Percentiles rank a stretch among this genome's conserved stretches.
Evolutionary conservation across 2,888 invertebrate species (phyloP).

Genomic region (Cheilosia soror): DNA sequence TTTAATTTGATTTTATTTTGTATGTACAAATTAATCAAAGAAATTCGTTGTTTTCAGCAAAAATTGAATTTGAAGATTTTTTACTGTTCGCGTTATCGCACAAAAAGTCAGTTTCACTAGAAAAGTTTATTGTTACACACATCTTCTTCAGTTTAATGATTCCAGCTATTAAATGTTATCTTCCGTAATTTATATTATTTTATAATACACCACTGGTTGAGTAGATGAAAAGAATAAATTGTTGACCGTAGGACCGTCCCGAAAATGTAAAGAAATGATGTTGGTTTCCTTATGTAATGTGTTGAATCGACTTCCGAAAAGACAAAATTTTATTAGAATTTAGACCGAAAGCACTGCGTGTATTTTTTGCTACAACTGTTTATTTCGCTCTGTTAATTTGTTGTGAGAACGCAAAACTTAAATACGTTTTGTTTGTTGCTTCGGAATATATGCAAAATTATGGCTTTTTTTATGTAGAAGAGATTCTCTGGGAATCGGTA

Average conservation of each 20-base stretch:
- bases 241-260: constrained; percentile 18
- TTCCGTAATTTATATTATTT: background rate
- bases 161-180: constrained; percentile 21
- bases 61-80: constrained; percentile 66
- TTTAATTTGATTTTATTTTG: background rate
- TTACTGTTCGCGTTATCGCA: constrained; percentile 58
- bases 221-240: constrained; percentile 11
- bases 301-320: constrained; percentile 11
- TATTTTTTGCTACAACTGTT: constrained; percentile 42
- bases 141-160: constrained; percentile 56
- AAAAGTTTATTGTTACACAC: constrained; percentile 64
- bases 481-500: constrained; percentile 38
- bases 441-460: constrained; percentile 16
- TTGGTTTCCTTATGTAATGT: constrained; percentile 44
- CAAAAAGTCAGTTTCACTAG: constrained; percentile 61
- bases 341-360: constrained; percentile 31
- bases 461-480: constrained; percentile 34
- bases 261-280: background rate
- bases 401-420: constrained; percentile 28
- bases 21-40: constrained; percentile 68
- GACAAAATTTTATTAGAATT: constrained; percentile 1
- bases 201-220: constrained; percentile 22
- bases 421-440: constrained; percentile 41
- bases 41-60: constrained; percentile 72
- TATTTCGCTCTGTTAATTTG: constrained; percentile 48